Evolutionary conservation across 1,140 invertebrate genomes (phyloP), one percentile per base, ranked within the genome.

Genomic region (Bombus sibiricus): DNA sequence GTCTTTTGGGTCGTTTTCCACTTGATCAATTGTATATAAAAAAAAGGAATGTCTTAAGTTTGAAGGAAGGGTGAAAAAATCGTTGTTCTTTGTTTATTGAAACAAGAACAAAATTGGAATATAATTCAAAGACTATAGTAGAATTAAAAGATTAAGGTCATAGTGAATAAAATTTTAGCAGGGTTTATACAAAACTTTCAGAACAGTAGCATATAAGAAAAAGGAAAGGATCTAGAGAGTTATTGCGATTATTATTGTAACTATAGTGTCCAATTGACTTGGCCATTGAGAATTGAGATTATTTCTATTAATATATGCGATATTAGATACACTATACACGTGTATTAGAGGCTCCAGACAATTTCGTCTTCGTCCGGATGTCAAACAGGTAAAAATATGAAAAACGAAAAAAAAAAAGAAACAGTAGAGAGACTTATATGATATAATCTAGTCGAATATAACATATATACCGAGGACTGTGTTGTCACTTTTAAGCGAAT

Each of bases 221-320:
- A 57, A 34, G 25, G 76, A 59, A 53, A 84, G 39, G 76, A 86
- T 75, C 66, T 82, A 90, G 79, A 90, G 72, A 87, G 32, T 86
- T 85, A 86, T 75, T 73, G 75, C 83, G 81, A 86, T 71, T 71
- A 88, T 86, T 66, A 66, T 68, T 53, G 66, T 64, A 57, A 43
- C 28, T 83, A 91, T 90, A 91, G 83, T 92, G 87, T 83, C 87
- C 88, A 91, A 90, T 89, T 89, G 85, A 93, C 81, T 93, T 91
- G 88, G 90, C 92, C 88, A 90, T 88, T 92, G 90, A 92, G 89
- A 93, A 91, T 93, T 92, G 90, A 93, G 43, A 91, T 92, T 89
- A 88, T 90, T 90, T 91, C 84, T 89, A 90, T 91, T 82, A 25
- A 78, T 41, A 77, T 85, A 83, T 85, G 53, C 39, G 85, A 89